Conservation (phyloP, 2,888 invertebrate genomes). For the Neoitamus cyanurus region DNA sequence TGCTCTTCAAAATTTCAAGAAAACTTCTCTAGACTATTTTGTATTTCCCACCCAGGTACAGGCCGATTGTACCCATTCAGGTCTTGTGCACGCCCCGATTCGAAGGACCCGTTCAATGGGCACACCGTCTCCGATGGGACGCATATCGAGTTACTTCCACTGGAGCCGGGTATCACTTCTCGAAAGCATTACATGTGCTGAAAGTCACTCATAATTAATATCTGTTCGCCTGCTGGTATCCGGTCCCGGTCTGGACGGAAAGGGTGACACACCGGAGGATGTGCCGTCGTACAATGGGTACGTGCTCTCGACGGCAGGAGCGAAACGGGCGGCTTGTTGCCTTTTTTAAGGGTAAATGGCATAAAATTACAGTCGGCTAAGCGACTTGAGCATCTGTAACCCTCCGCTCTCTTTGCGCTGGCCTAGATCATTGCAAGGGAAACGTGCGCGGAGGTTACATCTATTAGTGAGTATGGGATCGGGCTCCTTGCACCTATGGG, state of each 20-base stretch:
- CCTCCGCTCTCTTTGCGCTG: background rate
- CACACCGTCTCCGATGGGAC: background rate
- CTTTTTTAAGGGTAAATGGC: conserved; percentile 6
- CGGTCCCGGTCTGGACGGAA: background rate
- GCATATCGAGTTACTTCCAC: background rate
- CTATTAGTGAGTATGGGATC: background rate
- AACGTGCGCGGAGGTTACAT: background rate
- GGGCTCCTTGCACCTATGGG: background rate
- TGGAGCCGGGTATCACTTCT: background rate
- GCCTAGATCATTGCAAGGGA: background rate
- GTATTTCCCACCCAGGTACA: background rate
- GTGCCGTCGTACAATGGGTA: background rate
- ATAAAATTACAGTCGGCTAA: background rate
- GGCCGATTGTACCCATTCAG: background rate
- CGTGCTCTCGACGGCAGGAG: background rate
- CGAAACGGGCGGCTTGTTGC: background rate
- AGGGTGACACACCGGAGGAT: background rate
- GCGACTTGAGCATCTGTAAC: background rate
- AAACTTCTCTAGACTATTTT: background rate
- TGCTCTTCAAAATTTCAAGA: background rate
- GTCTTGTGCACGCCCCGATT: background rate
- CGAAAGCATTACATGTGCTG: background rate
- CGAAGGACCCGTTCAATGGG: background rate
- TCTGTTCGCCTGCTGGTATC: conserved; percentile 6
- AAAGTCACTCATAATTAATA: conserved; percentile 15